Evolutionary conservation across 2,797 vertebrate genomes (phyloP), one percentile per base, ranked within the genome.

Genomic region (Lycodopsis pacificus): DNA sequence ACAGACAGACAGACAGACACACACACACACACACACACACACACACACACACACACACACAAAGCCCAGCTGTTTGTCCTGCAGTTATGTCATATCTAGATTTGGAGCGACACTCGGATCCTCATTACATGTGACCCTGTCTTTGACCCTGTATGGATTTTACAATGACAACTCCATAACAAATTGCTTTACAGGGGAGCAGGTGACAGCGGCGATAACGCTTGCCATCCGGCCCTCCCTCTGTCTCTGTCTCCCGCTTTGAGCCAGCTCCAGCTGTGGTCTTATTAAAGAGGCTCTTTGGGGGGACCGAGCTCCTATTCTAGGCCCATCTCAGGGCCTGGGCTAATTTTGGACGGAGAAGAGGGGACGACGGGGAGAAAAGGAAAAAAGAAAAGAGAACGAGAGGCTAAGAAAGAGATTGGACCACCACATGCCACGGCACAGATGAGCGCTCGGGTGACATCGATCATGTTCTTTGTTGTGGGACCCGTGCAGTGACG

Each of bases 91-190:
- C 83, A 86, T 76, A 71, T 80, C 81, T 91, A 80, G 78, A 87
- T 87, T 82, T 84, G 81, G 86, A 84, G 85, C 73, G 3, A 46
- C 76, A 71, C 76, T 66, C 1, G 5, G 82, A 89, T 89, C 81
- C 83, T 86, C 86, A 82, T 93, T 88, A 91, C 90, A 92, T 88
- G 85, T 94, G 91, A 89, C 91, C 86, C 83, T 22, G 78, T 90
- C 91, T 91, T 92, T 89, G 27, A 27, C 27, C 27, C 27, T 27
- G 27, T 87, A 84, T 85, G 86, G 88, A 92, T 93, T 91, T 89
- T 91, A 92, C 89, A 83, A 76, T 92, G 91, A 94, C 93, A 94
- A 91, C 92, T 91, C 90, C 77, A 81, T 93, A 93, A 94, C 92
- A 94, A 91, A 94, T 89, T 90, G 91, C 89, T 93, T 93, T 91